Conservation (phyloP, 2,113 vertebrate species). For the Verasper variegatus region DNA sequence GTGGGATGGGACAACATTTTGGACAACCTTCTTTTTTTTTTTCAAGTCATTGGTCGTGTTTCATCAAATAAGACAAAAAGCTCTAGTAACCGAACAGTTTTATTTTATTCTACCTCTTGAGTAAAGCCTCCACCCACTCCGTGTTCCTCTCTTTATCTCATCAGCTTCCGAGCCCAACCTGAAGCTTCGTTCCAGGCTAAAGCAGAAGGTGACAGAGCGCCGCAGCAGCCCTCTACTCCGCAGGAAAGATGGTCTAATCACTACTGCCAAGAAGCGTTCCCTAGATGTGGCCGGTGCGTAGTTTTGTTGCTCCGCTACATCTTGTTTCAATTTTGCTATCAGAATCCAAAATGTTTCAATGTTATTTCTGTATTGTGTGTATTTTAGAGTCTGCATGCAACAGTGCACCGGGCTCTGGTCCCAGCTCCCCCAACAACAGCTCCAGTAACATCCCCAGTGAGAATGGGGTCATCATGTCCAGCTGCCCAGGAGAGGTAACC, state of each 20-base stretch:
- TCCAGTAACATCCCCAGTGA: constrained; percentile 94
- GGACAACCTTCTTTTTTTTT: not conserved
- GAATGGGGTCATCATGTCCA: constrained; percentile 89
- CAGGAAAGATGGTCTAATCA: constrained; percentile 90
- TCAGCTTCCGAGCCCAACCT: constrained; percentile 97
- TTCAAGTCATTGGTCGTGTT: not conserved
- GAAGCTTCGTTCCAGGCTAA: constrained; percentile 95
- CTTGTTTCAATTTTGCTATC: not conserved
- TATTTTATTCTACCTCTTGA: not conserved
- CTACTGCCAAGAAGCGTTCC: constrained; percentile 92
- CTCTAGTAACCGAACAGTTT: not conserved
- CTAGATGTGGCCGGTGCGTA: constrained; percentile 89
- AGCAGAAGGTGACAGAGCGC: constrained; percentile 97
- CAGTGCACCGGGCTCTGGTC: constrained; percentile 96
- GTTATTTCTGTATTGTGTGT: constrained; percentile 7
- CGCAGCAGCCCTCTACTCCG: constrained; percentile 95
- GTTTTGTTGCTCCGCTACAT: not conserved
- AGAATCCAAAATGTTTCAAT: no score
- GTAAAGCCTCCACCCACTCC: not conserved
- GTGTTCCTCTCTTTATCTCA: constrained; percentile 16
- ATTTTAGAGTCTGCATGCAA: constrained; percentile 92
- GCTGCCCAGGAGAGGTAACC: constrained; percentile 90
- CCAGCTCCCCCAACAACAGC: constrained; percentile 98
- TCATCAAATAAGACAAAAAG: not conserved
- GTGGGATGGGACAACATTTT: no score